Base-by-base conservation (phyloP, 2,113 vertebrate genomes). In the Andinoacara biseriatus region DNA sequence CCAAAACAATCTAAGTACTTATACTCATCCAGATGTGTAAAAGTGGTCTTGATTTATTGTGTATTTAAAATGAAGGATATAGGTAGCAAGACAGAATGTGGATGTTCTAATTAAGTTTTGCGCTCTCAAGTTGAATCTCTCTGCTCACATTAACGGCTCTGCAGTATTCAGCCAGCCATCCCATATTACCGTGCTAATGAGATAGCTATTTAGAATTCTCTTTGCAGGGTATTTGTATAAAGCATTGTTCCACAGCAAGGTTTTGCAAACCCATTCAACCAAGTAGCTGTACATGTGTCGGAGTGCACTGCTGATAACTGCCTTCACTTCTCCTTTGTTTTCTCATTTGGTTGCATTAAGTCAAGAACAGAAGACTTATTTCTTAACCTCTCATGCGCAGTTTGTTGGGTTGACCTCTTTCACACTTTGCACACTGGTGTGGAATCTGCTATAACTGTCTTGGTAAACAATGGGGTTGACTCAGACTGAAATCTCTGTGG, bases 191-290 rank as follows among this genome's bases (percentile, higher is more conserved):
- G 31, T 40, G 61, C 91, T 95, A 95, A 96, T 94, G 92, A 95
- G 92, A 92, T 83, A 87, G 86, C 88, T 92, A 89, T 95, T 95
- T 93, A 93, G 94, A 92, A 95, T 95, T 94, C 90, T 91, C 83
- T 88, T 82, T 54, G 87, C 89, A 87, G 88, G 89, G 83, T 91
- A 94, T 94, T 95, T 94, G 94, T 94, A 88, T 94, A 92, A 93
- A 87, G 90, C 87, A 91, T 93, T 91, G 90, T 93, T 92, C 86
- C 91, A 81, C 77, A 46, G 88, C 85, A 80, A 82, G 86, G 86
- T 85, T 93, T 91, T 89, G 92, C 82, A 86, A 90, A 78, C 57
- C 58, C 60, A 20, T 75, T 87, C 86, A 85, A 80, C 86, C 86
- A 63, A 85, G 76, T 87, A 88, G 80, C 63, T 58, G 74, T 82